Evolutionary conservation across 2,113 vertebrate genomes (phyloP).

Genomic region (Etia nguti): DNA sequence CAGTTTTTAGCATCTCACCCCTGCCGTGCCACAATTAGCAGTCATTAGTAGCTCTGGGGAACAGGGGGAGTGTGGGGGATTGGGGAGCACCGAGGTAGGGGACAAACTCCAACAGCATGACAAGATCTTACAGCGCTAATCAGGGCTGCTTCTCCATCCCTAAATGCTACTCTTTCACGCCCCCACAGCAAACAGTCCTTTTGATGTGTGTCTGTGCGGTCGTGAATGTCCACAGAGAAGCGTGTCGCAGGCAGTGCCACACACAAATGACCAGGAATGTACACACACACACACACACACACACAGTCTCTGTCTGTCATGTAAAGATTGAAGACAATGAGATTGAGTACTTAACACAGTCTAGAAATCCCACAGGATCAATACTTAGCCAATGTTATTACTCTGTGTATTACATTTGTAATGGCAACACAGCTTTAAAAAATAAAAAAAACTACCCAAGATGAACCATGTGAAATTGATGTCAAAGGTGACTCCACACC

Average conservation of each 20-base stretch:
- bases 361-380: constrained; percentile 50
- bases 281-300: constrained; percentile 8
- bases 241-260: not conserved
- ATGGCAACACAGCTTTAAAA: constrained; percentile 23
- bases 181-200: not conserved
- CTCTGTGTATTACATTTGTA: constrained; percentile 48
- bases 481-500: constrained; percentile 49
- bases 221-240: not conserved
- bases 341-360: constrained; percentile 48
- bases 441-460: constrained; percentile 10
- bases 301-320: constrained; percentile 4
- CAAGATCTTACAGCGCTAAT: constrained; percentile 31
- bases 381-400: constrained; percentile 54
- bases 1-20: constrained; percentile 42
- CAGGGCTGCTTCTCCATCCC: constrained; percentile 31
- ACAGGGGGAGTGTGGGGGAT: not conserved
- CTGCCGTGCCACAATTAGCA: constrained; percentile 67
- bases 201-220: not conserved
- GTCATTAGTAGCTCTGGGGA: constrained; percentile 67
- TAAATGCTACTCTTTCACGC: not conserved
- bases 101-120: constrained; percentile 28
- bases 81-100: not conserved
- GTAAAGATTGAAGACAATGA: constrained; percentile 40
- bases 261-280: not conserved
- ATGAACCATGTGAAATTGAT: constrained; percentile 49